Base-by-base conservation (phyloP, 2,797 vertebrate species). In the Tinamus major region DNA sequence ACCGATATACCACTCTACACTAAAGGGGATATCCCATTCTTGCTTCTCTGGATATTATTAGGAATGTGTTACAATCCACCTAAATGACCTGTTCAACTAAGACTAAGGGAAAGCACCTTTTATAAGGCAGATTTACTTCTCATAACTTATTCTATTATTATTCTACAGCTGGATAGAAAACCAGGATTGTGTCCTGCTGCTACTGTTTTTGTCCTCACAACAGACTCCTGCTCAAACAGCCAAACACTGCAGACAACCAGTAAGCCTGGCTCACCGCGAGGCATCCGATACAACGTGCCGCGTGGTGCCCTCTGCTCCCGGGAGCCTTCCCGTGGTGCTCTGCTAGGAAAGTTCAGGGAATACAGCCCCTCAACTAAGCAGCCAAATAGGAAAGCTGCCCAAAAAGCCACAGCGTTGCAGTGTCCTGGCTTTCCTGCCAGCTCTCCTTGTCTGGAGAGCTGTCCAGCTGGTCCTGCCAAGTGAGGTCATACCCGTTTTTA, bases 291-390 rank as follows among this genome's bases (percentile, higher is more conserved):
- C n/a, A 44, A 68, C 29, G 19, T 13, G 16, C 41, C 64, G 27
- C 53, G 42, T 29, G 33, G 51, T 17, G 49, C 21, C 1, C 21
- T 76, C 14, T 49, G 7, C 15, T 46, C 1, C 0, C 0, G 2
- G 49, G 14, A 94, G 37, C 41, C 24, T 12, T 1, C 9, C 8
- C 1, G 0, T 0, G 0, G 37, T 71, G 42, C 37, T 42, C 9
- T 8, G 35, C 53, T 71, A 51, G 35, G n/a, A 3, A 89, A 59
- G 3, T 13, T 65, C 19, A 62, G 35, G 13, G 27, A 91, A 48
- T 3, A n/a, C 9, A 69, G 27, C 18, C 41, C 59, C 51, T 79
- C 13, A 31, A 17, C 24, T 10, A 44, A 19, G 39, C 16, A 10
- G 17, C 6, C 49, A 76, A 26, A 39, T 2, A 4, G 42, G 24